Evolutionary conservation across 2,888 invertebrate genomes (phyloP).

Genomic region (Parnassius orleans): DNA sequence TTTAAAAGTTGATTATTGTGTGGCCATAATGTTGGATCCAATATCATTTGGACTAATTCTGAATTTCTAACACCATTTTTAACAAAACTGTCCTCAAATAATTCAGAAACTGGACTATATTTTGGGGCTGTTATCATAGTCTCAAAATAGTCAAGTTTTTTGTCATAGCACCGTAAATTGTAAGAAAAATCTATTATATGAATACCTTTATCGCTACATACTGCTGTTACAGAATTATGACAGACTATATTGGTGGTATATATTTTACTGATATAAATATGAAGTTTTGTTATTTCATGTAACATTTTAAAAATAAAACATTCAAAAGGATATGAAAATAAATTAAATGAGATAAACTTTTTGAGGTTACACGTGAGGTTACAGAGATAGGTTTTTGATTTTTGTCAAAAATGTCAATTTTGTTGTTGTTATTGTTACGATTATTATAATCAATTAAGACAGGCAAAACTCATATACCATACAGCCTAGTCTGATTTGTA

Average conservation of each 20-base stretch:
- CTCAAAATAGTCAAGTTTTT: conserved; percentile 51
- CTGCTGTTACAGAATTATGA: conserved; percentile 48
- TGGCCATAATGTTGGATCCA: conserved; percentile 62
- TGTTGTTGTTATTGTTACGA: too few relatives aligned
- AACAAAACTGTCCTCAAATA: conserved; percentile 46
- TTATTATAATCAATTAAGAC: too few relatives aligned
- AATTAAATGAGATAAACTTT: too few relatives aligned
- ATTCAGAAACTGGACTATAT: conserved; percentile 46
- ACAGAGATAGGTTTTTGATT: too few relatives aligned
- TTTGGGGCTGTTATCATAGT: conserved; percentile 46
- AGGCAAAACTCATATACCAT: too few relatives aligned
- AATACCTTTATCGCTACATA: conserved; percentile 55
- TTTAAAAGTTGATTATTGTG: conserved; percentile 52
- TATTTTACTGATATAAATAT: conserved; percentile 47
- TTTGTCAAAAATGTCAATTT: too few relatives aligned
- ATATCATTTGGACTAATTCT: conserved; percentile 56
- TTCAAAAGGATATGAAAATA: background rate
- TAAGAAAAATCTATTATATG: conserved; percentile 52
- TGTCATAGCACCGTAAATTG: conserved; percentile 55
- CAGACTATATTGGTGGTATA: conserved; percentile 50
- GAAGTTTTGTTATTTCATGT: conserved; percentile 51
- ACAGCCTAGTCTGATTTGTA: too few relatives aligned
- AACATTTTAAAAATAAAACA: conserved; percentile 36
- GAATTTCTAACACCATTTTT: conserved; percentile 47
- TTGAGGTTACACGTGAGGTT: too few relatives aligned